phyloP scores from a whole-genome alignment of 2,797 vertebrate species.

The Pogonophryne albipinna region DNA sequence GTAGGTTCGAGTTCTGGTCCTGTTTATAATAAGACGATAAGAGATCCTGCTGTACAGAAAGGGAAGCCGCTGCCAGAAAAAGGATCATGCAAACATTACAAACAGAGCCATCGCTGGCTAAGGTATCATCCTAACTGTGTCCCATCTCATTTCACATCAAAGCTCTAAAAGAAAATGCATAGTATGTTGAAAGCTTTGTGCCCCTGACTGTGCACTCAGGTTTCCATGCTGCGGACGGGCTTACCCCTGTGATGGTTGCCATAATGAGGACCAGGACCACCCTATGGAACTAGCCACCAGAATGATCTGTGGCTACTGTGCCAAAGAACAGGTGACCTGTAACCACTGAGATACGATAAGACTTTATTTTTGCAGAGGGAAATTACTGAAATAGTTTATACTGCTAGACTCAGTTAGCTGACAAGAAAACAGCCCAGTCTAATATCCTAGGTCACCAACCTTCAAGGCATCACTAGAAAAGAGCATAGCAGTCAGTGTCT shows the following conservation, averaged over 20 bases:
- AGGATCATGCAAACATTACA: constrained; percentile 87
- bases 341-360: not conserved
- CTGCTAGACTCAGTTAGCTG: not conserved
- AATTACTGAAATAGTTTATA: not conserved
- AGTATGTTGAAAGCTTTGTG: not conserved
- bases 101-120: constrained; percentile 89
- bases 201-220: constrained; percentile 59
- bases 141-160: not conserved
- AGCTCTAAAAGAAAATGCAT: not conserved
- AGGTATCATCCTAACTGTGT: constrained; percentile 72
- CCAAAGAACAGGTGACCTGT: constrained; percentile 87
- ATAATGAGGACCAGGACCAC: constrained; percentile 88
- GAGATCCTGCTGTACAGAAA: constrained; percentile 85
- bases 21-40: constrained; percentile 60
- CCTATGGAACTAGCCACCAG: constrained; percentile 88
- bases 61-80: constrained; percentile 88
- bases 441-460: not conserved
- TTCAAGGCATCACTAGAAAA: not conserved
- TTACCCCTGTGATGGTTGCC: constrained; percentile 88
- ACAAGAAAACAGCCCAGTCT: not conserved
- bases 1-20: constrained; percentile 61
- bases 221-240: constrained; percentile 89
- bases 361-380: not conserved
- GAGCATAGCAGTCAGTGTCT: not conserved
- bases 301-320: constrained; percentile 89